These are phyloP conservation scores for Tortrix viridana DNA, from an alignment of 2,888 invertebrate species.

Conservation along the genomic window DNA sequence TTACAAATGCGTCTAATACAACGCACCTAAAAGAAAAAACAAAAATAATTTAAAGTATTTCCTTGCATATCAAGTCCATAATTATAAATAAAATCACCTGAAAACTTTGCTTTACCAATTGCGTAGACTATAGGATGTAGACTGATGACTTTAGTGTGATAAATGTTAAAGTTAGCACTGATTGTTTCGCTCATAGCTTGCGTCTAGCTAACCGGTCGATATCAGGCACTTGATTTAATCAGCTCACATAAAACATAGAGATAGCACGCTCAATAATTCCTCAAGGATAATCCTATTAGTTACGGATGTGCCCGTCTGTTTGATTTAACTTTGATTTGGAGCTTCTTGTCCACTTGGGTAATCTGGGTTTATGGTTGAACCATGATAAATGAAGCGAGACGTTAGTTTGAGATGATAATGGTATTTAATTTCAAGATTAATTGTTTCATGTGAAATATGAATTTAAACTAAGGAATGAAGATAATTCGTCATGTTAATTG, in stretches of 20 bases:
- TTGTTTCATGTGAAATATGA: not conserved
- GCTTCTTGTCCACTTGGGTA: conserved; percentile 18
- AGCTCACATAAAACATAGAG: conserved; percentile 60
- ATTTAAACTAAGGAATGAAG: no score
- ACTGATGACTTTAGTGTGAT: not conserved
- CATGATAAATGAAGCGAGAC: not conserved
- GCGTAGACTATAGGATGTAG: not conserved
- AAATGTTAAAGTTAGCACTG: not conserved
- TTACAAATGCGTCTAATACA: not conserved
- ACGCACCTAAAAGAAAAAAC: no score
- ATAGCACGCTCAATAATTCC: conserved; percentile 62
- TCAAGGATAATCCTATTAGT: conserved; percentile 65
- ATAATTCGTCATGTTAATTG: no score
- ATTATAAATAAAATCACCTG: no score
- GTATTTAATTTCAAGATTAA: not conserved
- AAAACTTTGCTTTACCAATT: no score
- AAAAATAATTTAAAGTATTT: no score
- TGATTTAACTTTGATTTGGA: conserved; percentile 30
- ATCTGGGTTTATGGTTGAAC: conserved; percentile 1
- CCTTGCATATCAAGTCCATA: no score
- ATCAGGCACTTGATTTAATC: conserved; percentile 70
- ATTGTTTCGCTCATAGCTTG: conserved; percentile 13
- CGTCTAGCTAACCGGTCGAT: conserved; percentile 64
- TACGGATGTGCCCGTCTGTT: conserved; percentile 45
- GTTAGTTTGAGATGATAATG: not conserved